Conservation (phyloP, 2,888 invertebrate genomes). For the Diloba caeruleocephala region DNA sequence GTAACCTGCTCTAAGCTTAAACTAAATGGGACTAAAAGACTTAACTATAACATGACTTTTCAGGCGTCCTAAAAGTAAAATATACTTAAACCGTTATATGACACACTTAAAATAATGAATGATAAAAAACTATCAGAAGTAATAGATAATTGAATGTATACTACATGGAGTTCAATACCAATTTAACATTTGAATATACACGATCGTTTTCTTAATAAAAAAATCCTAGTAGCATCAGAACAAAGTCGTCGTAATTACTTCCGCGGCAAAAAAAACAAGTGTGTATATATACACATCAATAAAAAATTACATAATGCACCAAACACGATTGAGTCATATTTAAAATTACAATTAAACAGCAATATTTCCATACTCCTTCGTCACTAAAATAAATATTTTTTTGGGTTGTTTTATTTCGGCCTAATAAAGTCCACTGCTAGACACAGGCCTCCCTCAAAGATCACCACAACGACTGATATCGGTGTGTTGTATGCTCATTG, state of each 20-base stretch:
- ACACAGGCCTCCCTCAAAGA: too few relatives aligned
- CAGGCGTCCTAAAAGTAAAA: slow-evolving; percentile 19
- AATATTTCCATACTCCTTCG: slow-evolving; percentile 8
- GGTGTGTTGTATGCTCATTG: too few relatives aligned
- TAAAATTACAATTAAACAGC: slow-evolving; percentile 5
- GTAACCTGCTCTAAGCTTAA: not conserved
- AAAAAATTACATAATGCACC: too few relatives aligned
- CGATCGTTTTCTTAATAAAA: too few relatives aligned
- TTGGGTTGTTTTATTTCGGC: slow-evolving; percentile 5
- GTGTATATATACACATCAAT: too few relatives aligned
- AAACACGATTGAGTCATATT: not conserved
- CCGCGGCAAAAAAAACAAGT: too few relatives aligned
- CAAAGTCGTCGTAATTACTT: not conserved
- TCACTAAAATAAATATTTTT: slow-evolving; percentile 19
- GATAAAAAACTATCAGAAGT: not conserved
- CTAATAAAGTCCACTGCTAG: too few relatives aligned
- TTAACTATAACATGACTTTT: slow-evolving; percentile 22
- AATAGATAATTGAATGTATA: slow-evolving; percentile 15
- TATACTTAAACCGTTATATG: slow-evolving; percentile 40
- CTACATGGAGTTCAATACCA: slow-evolving; percentile 24
- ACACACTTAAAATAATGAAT: not conserved
- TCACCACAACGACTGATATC: too few relatives aligned
- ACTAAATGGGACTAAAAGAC: too few relatives aligned
- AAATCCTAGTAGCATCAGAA: too few relatives aligned
- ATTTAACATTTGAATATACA: slow-evolving; percentile 5